These are phyloP conservation scores for Poecilia wingei DNA, from an alignment of 2,797 vertebrate species.

Conservation along the genomic window DNA sequence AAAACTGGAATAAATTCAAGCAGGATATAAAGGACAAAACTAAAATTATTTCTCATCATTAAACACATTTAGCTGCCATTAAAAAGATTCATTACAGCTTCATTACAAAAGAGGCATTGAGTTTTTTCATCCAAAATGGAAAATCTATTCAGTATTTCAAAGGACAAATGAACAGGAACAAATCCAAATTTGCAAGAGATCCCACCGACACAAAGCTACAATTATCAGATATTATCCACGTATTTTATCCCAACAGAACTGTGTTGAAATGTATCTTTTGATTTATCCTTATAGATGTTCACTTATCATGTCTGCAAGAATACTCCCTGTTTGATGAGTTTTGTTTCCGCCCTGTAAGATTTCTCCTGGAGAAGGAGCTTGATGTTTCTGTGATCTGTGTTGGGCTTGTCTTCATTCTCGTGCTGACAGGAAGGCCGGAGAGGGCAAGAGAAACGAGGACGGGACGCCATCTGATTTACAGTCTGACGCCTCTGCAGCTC, in stretches of 20 bases:
- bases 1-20: neutral
- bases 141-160: neutral
- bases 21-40: neutral
- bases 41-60: neutral
- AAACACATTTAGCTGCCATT: neutral
- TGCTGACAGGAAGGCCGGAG: constrained; percentile 16
- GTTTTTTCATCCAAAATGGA: neutral
- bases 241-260: neutral
- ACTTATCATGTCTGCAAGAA: neutral
- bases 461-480: constrained; percentile 46
- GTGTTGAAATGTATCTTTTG: neutral
- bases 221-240: neutral
- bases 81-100: neutral
- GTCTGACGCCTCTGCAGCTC: constrained; percentile 23
- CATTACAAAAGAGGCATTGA: neutral
- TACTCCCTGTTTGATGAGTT: neutral
- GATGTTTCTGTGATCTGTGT: neutral
- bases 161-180: neutral
- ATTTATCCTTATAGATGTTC: neutral
- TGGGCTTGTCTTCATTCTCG: constrained; percentile 23
- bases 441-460: constrained; percentile 6
- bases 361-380: neutral
- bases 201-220: neutral
- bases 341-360: constrained; percentile 11
- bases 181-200: neutral